Conservation (phyloP, 2,797 vertebrate species). For the Rhadinocentrus ornatus region DNA sequence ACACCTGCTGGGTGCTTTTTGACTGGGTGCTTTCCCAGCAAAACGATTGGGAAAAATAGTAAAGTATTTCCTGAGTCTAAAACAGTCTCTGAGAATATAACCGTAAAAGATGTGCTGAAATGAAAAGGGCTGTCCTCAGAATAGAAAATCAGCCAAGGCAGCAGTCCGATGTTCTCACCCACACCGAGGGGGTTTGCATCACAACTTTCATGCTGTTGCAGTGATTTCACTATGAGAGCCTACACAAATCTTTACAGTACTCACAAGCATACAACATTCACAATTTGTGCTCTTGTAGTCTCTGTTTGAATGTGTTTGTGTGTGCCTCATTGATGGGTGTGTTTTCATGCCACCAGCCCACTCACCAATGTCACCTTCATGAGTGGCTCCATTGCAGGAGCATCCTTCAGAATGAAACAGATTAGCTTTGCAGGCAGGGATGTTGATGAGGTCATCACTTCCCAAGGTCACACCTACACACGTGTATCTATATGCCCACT, state of each 20-base stretch:
- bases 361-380: slow-evolving; percentile 82
- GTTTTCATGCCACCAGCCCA: slow-evolving; percentile 54
- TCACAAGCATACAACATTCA: slow-evolving; percentile 29
- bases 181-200: neutral
- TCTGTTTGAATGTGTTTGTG: slow-evolving; percentile 48
- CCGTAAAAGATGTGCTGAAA: neutral
- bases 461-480: slow-evolving; percentile 80
- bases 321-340: slow-evolving; percentile 31
- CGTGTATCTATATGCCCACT: slow-evolving; percentile 56
- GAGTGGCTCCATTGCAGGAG: slow-evolving; percentile 74
- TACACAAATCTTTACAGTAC: neutral
- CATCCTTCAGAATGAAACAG: slow-evolving; percentile 82
- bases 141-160: slow-evolving; percentile 20
- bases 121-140: neutral
- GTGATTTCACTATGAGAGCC: neutral
- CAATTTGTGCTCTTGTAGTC: slow-evolving; percentile 18
- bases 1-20: slow-evolving; percentile 8
- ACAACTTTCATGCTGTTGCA: slow-evolving; percentile 24
- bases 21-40: neutral
- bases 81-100: neutral
- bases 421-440: slow-evolving; percentile 80
- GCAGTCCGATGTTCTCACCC: slow-evolving; percentile 32
- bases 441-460: slow-evolving; percentile 82
- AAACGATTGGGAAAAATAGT: neutral
- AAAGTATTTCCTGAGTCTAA: slow-evolving; percentile 1